These are phyloP conservation scores for Eledona agricola DNA, from an alignment of 2,888 invertebrate species.

Conservation along the genomic window DNA sequence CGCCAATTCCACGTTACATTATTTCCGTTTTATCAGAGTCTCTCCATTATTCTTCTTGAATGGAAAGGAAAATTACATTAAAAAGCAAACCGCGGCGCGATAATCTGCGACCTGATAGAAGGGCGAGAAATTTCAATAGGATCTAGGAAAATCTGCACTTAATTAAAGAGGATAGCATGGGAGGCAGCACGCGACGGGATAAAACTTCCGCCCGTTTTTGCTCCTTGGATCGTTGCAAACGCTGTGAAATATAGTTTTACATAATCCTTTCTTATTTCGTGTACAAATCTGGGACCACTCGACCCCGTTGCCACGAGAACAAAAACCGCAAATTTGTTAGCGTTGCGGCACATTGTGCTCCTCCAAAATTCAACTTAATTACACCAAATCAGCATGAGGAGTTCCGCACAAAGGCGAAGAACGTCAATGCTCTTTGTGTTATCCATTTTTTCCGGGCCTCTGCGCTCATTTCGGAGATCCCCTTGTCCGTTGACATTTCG, in stretches of 20 bases:
- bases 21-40: constrained; percentile 23
- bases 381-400: too few species aligned
- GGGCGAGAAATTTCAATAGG: too few species aligned
- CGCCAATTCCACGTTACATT: constrained; percentile 10
- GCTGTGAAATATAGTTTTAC: constrained; percentile 22
- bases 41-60: constrained; percentile 19
- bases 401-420: too few species aligned
- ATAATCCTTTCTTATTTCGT: constrained; percentile 16
- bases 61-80: constrained; percentile 15
- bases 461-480: too few species aligned
- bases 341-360: constrained; percentile 7
- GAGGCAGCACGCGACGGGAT: constrained; percentile 2
- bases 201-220: constrained; percentile 5
- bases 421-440: too few species aligned
- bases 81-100: background rate
- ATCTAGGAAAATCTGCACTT: too few species aligned
- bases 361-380: too few species aligned
- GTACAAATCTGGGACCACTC: constrained; percentile 11
- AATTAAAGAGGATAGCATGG: too few species aligned
- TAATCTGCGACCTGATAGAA: background rate
- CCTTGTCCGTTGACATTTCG: too few species aligned
- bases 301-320: too few species aligned
- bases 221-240: constrained; percentile 1
- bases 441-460: too few species aligned
- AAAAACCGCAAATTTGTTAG: too few species aligned